These are phyloP conservation scores for Drosophila formosana DNA, from an alignment of 2,888 invertebrate species.

Conservation along the genomic window DNA sequence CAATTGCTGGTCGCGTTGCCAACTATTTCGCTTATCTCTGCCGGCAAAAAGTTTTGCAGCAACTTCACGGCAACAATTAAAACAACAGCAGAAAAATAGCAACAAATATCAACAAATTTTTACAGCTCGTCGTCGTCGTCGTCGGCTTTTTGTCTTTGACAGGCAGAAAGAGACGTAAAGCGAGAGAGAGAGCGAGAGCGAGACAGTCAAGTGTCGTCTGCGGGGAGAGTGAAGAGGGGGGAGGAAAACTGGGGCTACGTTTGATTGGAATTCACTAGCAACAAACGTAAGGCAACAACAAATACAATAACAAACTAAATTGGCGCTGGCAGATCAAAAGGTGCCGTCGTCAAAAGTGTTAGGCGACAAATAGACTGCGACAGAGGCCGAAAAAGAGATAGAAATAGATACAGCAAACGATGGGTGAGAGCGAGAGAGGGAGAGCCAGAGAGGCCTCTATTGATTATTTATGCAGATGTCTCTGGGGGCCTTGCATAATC, in stretches of 20 bases:
- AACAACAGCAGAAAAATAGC: constrained; percentile 28
- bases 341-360: constrained; percentile 71
- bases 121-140: constrained; percentile 58
- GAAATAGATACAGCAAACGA: neutral
- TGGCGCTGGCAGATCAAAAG: constrained; percentile 71
- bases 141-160: constrained; percentile 68
- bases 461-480: constrained; percentile 74
- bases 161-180: constrained; percentile 3
- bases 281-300: constrained; percentile 25
- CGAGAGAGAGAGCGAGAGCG: constrained; percentile 1
- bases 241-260: constrained; percentile 24
- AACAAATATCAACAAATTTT: constrained; percentile 66
- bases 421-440: neutral
- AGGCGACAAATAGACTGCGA: constrained; percentile 62
- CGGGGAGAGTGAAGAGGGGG: constrained; percentile 3
- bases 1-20: constrained; percentile 42
- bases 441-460: constrained; percentile 21
- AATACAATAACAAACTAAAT: constrained; percentile 60
- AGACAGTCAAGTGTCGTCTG: constrained; percentile 21
- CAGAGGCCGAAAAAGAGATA: neutral
- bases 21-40: constrained; percentile 57
- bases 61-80: constrained; percentile 19
- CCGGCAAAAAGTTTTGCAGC: constrained; percentile 45
- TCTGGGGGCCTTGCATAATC: constrained; percentile 60
- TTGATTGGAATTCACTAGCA: constrained; percentile 74